Percentiles rank a stretch among this genome's conserved stretches.
Conservation (phyloP, 2,113 vertebrate genomes). For the Catagonus wagneri region DNA sequence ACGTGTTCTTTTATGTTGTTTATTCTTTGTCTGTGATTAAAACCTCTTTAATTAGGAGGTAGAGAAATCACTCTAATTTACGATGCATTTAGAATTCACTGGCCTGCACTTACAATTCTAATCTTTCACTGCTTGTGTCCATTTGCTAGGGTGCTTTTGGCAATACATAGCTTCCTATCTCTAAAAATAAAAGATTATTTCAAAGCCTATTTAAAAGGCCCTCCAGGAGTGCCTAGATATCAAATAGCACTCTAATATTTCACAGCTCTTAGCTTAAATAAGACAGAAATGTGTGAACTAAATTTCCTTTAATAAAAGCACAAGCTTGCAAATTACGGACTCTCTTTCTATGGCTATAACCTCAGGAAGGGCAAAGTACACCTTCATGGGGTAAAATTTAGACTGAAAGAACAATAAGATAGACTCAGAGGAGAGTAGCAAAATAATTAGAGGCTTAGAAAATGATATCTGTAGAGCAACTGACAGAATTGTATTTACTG, state of each 20-base stretch:
- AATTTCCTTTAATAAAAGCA: constrained; percentile 48
- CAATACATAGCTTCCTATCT: neutral
- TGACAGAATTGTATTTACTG: neutral
- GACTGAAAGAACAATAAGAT: constrained; percentile 5
- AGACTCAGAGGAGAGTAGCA: neutral
- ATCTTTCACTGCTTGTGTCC: constrained; percentile 6
- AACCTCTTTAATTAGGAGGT: constrained; percentile 60
- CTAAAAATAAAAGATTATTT: constrained; percentile 16
- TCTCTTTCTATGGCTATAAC: neutral
- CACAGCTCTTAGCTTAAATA: constrained; percentile 47
- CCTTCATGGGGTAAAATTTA: neutral
- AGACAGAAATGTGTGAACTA: neutral
- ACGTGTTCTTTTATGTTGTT: constrained; percentile 5
- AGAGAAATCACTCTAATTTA: constrained; percentile 56
- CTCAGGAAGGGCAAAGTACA: neutral
- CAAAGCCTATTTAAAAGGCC: constrained; percentile 27
- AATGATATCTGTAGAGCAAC: neutral
- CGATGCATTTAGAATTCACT: constrained; percentile 57
- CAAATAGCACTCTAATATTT: neutral
- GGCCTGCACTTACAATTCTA: constrained; percentile 19
- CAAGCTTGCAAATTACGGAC: constrained; percentile 33
- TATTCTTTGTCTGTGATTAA: constrained; percentile 44
- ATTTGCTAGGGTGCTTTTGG: neutral
- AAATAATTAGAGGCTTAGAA: constrained; percentile 31
- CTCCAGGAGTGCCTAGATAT: neutral